phyloP scores from a whole-genome alignment of 2,113 vertebrate genomes.

The Halcyon malimbica region DNA sequence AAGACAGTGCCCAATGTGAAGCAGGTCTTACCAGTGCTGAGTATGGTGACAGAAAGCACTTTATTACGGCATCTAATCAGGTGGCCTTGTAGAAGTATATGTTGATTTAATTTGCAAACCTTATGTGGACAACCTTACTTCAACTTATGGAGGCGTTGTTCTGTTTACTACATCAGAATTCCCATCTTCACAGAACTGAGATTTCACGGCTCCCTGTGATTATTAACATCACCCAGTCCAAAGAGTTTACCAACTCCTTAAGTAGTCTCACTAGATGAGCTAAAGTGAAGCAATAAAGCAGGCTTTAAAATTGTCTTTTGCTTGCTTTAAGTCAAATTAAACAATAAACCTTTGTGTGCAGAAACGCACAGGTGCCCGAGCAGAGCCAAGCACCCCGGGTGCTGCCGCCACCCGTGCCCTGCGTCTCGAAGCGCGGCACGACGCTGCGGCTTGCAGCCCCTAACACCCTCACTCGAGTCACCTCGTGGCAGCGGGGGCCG shows the following conservation, averaged over 20 bases:
- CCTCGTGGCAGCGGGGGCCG: not conserved
- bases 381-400: accelerated
- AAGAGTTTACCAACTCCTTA: not conserved
- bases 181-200: not conserved
- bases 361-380: not conserved
- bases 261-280: not conserved
- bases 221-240: not conserved
- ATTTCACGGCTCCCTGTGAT: not conserved
- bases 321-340: not conserved
- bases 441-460: accelerated
- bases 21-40: not conserved
- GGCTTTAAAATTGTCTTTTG: not conserved
- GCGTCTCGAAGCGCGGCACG: not conserved
- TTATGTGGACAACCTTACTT: not conserved
- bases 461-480: accelerated
- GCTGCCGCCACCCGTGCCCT: not conserved
- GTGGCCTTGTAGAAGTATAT: not conserved
- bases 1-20: not conserved
- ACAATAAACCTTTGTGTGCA: not conserved
- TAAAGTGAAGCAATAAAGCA: not conserved
- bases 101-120: not conserved
- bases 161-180: not conserved
- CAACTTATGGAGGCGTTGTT: not conserved
- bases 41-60: not conserved
- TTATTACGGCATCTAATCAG: not conserved